These are phyloP conservation scores for Regulus satrapa DNA, from an alignment of 2,113 vertebrate species.

Conservation along the genomic window DNA sequence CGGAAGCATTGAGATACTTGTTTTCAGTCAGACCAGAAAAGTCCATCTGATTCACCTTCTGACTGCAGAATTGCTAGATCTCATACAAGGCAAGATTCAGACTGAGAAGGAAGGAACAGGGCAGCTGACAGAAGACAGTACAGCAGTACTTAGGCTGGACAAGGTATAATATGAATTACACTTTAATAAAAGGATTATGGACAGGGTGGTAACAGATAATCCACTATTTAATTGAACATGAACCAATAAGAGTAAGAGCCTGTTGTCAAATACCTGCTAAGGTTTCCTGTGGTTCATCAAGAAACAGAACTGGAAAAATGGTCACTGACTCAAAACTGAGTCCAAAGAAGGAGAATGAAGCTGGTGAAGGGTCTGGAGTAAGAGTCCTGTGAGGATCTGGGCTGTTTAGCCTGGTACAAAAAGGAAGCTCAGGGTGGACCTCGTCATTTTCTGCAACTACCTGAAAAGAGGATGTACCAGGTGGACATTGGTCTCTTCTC, in stretches of 20 bases:
- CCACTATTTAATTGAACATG: not conserved
- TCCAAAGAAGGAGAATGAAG: not conserved
- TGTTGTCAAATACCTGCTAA: not conserved
- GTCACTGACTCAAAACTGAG: not conserved
- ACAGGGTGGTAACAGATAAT: not conserved
- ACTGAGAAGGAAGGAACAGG: not conserved
- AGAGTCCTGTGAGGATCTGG: accelerated
- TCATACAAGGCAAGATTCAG: not conserved
- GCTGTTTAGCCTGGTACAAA: not conserved
- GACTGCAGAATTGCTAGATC: not conserved
- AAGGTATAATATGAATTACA: not conserved
- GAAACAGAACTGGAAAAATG: not conserved
- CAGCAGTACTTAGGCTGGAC: not conserved
- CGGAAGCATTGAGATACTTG: not conserved
- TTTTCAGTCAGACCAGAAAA: not conserved
- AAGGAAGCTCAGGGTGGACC: not conserved
- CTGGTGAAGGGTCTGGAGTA: not conserved
- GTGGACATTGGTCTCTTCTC: not conserved
- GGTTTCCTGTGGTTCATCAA: not conserved
- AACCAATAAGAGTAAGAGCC: not conserved
- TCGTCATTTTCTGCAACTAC: no score
- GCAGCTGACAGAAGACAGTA: not conserved
- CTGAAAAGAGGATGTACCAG: not conserved
- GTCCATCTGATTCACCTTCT: not conserved
- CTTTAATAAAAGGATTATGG: not conserved